A percentile compares a stretch with the other conserved stretches of the same genome.
Evolutionary conservation across 2,888 invertebrate genomes (phyloP).

Genomic region (Drosophila greeni): DNA sequence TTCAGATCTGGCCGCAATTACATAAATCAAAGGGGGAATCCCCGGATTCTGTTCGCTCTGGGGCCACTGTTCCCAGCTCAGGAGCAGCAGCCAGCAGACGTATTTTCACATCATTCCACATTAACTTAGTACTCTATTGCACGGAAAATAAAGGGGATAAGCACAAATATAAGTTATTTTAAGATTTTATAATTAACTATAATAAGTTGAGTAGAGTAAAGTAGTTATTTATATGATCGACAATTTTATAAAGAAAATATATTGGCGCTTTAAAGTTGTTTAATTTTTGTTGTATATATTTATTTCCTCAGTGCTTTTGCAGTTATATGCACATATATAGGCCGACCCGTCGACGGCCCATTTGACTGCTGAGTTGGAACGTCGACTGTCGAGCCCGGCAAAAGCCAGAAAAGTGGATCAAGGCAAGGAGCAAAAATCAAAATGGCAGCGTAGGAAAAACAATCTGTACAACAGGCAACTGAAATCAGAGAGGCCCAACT

Average conservation of each 20-base stretch:
- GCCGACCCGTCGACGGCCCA: conserved; percentile 53
- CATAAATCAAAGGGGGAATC: conserved; percentile 33
- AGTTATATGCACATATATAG: conserved; percentile 38
- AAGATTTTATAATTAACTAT: too few relatives aligned
- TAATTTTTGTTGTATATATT: background rate
- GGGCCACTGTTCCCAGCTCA: conserved; percentile 41
- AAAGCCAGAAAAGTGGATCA: conserved; percentile 66
- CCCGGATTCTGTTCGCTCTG: conserved; percentile 10
- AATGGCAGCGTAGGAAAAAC: conserved; percentile 31
- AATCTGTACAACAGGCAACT: conserved; percentile 35
- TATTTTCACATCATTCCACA: conserved; percentile 52
- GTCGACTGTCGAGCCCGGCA: conserved; percentile 48
- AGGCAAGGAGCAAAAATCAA: conserved; percentile 51
- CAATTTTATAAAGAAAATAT: too few relatives aligned
- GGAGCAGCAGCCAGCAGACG: conserved; percentile 43
- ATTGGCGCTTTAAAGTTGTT: background rate
- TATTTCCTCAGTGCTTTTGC: background rate
- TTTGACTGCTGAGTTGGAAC: conserved; percentile 66
- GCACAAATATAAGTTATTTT: too few relatives aligned
- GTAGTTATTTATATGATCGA: background rate
- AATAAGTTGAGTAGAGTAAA: too few relatives aligned
- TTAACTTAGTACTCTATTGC: conserved; percentile 12
- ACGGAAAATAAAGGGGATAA: background rate
- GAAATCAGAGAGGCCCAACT: conserved; percentile 52
- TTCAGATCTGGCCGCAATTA: conserved; percentile 32